Base-by-base conservation (phyloP, 1,140 invertebrate genomes). In the Acromyrmex echinatior region DNA sequence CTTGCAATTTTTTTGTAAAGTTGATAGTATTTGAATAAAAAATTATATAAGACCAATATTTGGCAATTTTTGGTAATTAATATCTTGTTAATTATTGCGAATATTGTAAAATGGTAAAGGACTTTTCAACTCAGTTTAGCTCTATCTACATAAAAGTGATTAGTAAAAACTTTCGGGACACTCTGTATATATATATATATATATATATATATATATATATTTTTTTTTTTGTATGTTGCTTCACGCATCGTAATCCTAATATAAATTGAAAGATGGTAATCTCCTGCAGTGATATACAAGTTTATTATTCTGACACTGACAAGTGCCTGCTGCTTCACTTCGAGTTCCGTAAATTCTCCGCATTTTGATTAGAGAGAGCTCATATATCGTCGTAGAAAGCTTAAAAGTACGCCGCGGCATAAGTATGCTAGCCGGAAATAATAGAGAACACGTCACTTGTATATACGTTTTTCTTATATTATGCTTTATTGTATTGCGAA, bases 251-350 rank as follows among this genome's bases (percentile, higher is more conserved):
- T 56, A 18, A 51, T 74, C 35, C 18, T n/a, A n/a, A 45, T 21
- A 82, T 73, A 82, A 71, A 74, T 49, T 82, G 66, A 82, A 58
- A 73, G 35, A 82, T n/a, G 35, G 12, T 62, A 82, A 82, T 82
- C 25, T 31, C 12, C 6, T 12, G 16, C 25, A 18, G 28, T 82
- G 80, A 82, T 60, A 39, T 31, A 74, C 39, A 39, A 76, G 56
- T 84, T 84, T 74, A 84, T 76, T 84, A 84, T 84, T 74, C 70
- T 9, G 56, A 35, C 65, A 53, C 39, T 51, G 28, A 31, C 28
- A 76, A 84, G 70, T 74, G 70, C 18, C n/a, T 49, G 21, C 70
- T 49, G 39, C 70, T 74, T 71, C 66, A 10, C n/a, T 39, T 10
- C 35, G 31, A 70, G 49, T 58, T 58, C 4, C 70, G 68, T 49